Evolutionary conservation across 1,140 invertebrate species (phyloP).

Genomic region (Bombus polaris): DNA sequence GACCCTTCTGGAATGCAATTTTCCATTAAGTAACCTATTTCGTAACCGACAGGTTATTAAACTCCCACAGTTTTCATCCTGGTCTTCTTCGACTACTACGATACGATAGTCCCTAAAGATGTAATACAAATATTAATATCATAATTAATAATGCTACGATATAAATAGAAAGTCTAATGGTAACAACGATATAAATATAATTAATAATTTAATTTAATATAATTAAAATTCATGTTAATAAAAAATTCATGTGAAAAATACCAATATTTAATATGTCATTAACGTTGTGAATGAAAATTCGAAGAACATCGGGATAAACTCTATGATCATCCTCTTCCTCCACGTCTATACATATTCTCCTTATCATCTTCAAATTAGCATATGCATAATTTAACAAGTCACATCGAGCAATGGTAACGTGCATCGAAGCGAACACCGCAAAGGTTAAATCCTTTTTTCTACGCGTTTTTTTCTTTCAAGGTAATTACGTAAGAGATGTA

Average conservation of each 20-base stretch:
- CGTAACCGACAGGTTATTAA: not conserved
- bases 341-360: not conserved
- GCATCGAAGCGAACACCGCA: not conserved
- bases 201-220: too few species aligned
- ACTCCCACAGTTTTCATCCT: not conserved
- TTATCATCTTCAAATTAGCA: not conserved
- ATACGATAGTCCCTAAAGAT: not conserved
- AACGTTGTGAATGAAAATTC: not conserved
- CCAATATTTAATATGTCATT: not conserved
- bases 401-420: not conserved
- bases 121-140: not conserved
- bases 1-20: conserved; percentile 25
- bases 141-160: too few species aligned
- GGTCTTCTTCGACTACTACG: not conserved
- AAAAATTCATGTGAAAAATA: too few species aligned
- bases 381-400: not conserved
- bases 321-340: not conserved
- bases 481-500: conserved; percentile 53
- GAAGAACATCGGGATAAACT: not conserved
- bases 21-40: not conserved
- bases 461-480: conserved; percentile 25
- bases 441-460: conserved; percentile 35
- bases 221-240: too few species aligned
- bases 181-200: too few species aligned
- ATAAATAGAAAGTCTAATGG: too few species aligned